Percentiles rank a stretch among this genome's conserved stretches.
Evolutionary conservation across 2,113 vertebrate genomes (phyloP).

Genomic region (Notarius lentiginosus): DNA sequence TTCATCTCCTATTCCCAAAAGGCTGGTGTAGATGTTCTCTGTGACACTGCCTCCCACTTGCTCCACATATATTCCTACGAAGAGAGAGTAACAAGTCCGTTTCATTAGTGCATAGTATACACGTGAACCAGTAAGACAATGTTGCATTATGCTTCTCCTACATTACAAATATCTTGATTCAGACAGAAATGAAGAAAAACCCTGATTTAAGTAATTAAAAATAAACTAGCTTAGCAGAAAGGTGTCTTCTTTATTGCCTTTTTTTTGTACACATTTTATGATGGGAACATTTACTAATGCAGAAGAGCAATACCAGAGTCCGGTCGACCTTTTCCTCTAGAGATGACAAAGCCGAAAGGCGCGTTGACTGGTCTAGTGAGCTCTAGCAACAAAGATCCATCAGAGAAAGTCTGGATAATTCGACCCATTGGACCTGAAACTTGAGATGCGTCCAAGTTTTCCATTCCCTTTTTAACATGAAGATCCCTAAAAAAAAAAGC

Average conservation of each 20-base stretch:
- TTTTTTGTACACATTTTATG: not conserved
- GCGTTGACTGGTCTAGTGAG: conserved; percentile 78
- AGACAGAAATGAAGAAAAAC: not conserved
- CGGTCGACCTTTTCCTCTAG: conserved; percentile 83
- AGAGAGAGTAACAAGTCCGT: not conserved
- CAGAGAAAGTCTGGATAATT: conserved; percentile 82
- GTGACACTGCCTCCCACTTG: conserved; percentile 79
- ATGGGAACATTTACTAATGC: not conserved
- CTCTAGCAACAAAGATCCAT: conserved; percentile 86
- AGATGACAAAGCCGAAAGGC: conserved; percentile 86
- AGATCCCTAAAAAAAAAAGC: conserved; percentile 51
- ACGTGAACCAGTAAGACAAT: not conserved
- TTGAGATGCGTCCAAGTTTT: conserved; percentile 76
- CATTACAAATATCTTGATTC: not conserved
- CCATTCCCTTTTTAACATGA: conserved; percentile 75
- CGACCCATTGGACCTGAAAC: conserved; percentile 75
- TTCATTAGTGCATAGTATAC: not conserved
- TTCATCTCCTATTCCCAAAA: conserved; percentile 87
- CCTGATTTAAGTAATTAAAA: not conserved
- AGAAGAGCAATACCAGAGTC: conserved; percentile 79
- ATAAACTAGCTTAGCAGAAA: not conserved
- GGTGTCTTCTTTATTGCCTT: not conserved
- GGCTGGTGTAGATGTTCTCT: conserved; percentile 84
- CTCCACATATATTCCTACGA: conserved; percentile 87
- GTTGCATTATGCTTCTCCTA: not conserved